Evolutionary conservation across 2,113 vertebrate species (phyloP).

Genomic region (Macroglossus sobrinus): DNA sequence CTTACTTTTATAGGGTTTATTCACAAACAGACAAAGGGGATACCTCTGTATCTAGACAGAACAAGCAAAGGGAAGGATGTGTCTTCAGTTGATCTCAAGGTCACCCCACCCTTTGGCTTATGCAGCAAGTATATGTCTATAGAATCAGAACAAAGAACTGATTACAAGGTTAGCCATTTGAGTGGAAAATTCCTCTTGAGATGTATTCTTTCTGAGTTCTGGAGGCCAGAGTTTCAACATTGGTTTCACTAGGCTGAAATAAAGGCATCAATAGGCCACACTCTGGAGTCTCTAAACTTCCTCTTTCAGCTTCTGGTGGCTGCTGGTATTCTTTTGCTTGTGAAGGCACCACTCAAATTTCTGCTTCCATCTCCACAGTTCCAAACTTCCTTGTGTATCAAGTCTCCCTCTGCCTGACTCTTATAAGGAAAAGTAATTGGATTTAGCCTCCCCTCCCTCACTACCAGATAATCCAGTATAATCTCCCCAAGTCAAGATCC

Average conservation of each 20-base stretch:
- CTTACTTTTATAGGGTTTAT: too few species aligned
- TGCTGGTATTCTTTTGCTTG: neutral
- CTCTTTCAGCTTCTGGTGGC: neutral
- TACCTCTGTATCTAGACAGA: too few species aligned
- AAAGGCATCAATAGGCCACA: neutral
- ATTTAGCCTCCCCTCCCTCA: neutral
- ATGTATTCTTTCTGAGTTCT: neutral
- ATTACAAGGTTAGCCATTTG: too few species aligned
- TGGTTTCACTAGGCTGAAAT: neutral
- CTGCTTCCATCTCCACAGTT: neutral
- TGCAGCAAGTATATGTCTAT: too few species aligned
- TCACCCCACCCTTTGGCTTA: too few species aligned
- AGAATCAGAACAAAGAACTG: too few species aligned
- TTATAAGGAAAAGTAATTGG: neutral
- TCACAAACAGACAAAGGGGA: too few species aligned
- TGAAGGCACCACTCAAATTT: neutral
- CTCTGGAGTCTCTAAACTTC: neutral
- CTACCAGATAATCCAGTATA: neutral
- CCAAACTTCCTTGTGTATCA: neutral
- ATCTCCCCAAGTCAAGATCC: neutral
- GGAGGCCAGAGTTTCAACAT: neutral
- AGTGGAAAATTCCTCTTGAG: too few species aligned
- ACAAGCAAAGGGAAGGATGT: too few species aligned
- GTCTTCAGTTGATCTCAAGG: too few species aligned
- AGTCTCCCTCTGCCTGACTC: neutral